Evolutionary conservation across 2,888 invertebrate genomes (phyloP).

Genomic region (Machimus atricapillus): DNA sequence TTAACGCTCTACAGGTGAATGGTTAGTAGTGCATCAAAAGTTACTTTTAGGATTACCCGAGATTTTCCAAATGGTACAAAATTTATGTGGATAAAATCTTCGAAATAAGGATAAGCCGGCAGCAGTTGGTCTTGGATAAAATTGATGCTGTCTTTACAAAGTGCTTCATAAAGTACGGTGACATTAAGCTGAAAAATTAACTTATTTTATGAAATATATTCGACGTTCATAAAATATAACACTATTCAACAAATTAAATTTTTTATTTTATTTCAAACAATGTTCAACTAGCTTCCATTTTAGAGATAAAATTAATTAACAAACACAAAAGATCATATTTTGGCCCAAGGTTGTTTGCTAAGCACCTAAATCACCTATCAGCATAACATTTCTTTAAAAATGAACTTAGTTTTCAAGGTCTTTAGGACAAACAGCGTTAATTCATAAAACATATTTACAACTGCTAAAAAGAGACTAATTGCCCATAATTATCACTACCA

Average conservation of each 20-base stretch:
- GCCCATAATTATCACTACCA: background rate
- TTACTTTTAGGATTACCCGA: constrained; percentile 55
- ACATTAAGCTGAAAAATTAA: constrained; percentile 58
- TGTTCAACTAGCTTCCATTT: too few relatives aligned
- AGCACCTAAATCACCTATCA: background rate
- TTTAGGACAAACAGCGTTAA: background rate
- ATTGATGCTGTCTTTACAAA: constrained; percentile 65
- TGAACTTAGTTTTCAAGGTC: background rate
- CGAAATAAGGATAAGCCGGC: constrained; percentile 62
- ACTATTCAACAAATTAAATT: too few relatives aligned
- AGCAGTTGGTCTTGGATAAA: constrained; percentile 65
- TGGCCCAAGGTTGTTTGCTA: background rate
- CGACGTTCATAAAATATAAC: too few relatives aligned
- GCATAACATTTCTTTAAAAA: background rate
- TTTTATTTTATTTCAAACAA: too few relatives aligned
- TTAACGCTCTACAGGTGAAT: constrained; percentile 45
- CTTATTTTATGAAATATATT: background rate
- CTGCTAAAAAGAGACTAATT: background rate
- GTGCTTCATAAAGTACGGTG: constrained; percentile 65
- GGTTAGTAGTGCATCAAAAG: background rate
- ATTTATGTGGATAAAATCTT: constrained; percentile 61
- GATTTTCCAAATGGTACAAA: constrained; percentile 69
- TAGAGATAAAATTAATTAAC: too few relatives aligned
- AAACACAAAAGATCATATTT: too few relatives aligned
- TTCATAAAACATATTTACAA: background rate